Conservation (phyloP, 1,140 invertebrate genomes). For the Laupala kohalensis region DNA sequence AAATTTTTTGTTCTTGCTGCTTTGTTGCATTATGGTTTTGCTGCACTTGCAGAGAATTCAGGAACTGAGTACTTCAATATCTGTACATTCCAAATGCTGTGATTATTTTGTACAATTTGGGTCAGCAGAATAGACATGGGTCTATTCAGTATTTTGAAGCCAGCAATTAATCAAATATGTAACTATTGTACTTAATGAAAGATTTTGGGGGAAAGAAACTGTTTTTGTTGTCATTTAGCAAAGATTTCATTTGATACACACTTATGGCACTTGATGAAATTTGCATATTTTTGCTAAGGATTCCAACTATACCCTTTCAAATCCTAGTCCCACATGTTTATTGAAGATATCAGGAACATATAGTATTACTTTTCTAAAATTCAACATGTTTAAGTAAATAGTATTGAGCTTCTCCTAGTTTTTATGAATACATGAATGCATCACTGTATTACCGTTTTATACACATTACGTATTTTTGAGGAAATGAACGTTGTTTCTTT, state of each 20-base stretch:
- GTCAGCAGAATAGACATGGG: not conserved
- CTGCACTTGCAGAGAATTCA: not conserved
- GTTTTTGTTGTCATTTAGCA: not conserved
- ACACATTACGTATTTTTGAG: no score
- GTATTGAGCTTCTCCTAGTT: no score
- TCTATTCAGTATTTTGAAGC: not conserved
- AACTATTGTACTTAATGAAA: not conserved
- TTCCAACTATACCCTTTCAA: not conserved
- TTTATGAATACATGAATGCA: no score
- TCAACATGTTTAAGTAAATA: no score
- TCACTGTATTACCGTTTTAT: no score
- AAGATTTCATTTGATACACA: not conserved
- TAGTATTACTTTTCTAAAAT: no score
- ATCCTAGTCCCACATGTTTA: not conserved
- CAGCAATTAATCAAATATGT: not conserved
- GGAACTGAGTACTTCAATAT: not conserved
- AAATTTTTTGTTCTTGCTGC: not conserved
- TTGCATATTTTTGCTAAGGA: not conserved
- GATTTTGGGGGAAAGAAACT: not conserved
- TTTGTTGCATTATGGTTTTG: not conserved
- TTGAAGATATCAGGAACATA: no score
- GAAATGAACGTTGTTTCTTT: no score
- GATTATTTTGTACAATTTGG: conserved; percentile 1
- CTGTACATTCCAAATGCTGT: conserved; percentile 6
- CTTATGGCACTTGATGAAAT: not conserved